Percentiles rank a stretch among this genome's conserved stretches.
These are phyloP conservation scores for Epizoanthus stellaris DNA, from an alignment of 92 coral and sea anemone genomes.

Conservation along the genomic window DNA sequence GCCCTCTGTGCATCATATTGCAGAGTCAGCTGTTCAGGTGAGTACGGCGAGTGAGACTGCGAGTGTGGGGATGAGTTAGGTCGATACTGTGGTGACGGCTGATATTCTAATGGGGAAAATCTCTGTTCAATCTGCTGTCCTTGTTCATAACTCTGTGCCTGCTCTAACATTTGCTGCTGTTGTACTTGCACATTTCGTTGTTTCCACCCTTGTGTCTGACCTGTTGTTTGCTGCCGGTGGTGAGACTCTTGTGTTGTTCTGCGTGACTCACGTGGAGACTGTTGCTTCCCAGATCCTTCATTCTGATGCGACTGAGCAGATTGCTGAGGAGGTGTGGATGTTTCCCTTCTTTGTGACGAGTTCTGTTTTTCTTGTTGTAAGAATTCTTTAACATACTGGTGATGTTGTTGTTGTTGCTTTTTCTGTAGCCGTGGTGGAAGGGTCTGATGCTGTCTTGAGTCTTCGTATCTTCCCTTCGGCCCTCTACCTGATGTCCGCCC, in stretches of 20 bases:
- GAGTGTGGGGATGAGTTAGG: constrained; percentile 30
- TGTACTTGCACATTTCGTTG: constrained; percentile 55
- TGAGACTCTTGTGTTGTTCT: constrained; percentile 17
- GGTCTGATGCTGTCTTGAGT: constrained; percentile 72
- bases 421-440: constrained; percentile 89
- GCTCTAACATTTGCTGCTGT: constrained; percentile 29
- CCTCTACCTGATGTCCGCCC: constrained; percentile 76
- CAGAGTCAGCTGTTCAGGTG: constrained; percentile 58
- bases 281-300: constrained; percentile 49
- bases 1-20: constrained; percentile 54
- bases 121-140: constrained; percentile 43
- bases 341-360: constrained; percentile 34
- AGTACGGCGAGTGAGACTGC: constrained; percentile 27
- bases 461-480: constrained; percentile 79
- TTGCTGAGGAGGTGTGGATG: constrained; percentile 42
- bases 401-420: constrained; percentile 88
- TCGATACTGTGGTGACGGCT: constrained; percentile 45
- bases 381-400: constrained; percentile 70
- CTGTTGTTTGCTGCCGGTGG: constrained; percentile 42
- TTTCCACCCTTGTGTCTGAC: constrained; percentile 50
- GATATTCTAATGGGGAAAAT: constrained; percentile 46
- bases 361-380: constrained; percentile 50
- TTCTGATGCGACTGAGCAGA: constrained; percentile 5
- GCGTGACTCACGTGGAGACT: constrained; percentile 11
- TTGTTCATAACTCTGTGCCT: constrained; percentile 21